Evolutionary conservation across 37 sponge, comb jelly and placozoan genomes (phyloP).

Genomic region (Ephydatia muelleri): DNA sequence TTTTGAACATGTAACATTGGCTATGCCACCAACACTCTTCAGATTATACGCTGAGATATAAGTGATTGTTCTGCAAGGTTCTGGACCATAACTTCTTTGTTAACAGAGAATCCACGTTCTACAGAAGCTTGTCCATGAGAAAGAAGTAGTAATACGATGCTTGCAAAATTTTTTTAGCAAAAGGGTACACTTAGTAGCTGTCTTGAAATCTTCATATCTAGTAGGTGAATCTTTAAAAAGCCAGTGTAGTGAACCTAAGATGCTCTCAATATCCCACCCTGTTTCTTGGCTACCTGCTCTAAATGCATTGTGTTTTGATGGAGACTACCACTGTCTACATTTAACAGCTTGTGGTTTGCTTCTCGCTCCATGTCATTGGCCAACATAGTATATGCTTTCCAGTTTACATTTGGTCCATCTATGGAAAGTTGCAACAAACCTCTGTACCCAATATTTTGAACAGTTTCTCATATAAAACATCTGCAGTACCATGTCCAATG

Average conservation of each 20-base stretch:
- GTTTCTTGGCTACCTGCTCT: constrained; percentile 1
- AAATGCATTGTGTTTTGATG: neutral
- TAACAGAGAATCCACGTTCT: too few species aligned
- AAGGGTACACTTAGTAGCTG: neutral
- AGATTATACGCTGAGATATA: too few species aligned
- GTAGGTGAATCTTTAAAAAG: neutral
- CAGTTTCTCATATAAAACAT: neutral
- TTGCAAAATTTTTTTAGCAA: neutral
- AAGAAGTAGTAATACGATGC: too few species aligned
- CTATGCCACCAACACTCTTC: too few species aligned
- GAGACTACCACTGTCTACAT: neutral
- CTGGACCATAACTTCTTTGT: too few species aligned
- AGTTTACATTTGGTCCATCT: neutral
- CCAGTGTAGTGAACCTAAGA: neutral
- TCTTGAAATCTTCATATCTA: constrained; percentile 1
- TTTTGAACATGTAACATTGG: too few species aligned
- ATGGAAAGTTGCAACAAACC: neutral
- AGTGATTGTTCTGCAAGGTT: too few species aligned
- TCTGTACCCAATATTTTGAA: constrained; percentile 1
- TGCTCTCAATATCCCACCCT: neutral
- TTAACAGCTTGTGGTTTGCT: neutral
- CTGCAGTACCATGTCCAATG: neutral
- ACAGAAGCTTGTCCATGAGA: too few species aligned
- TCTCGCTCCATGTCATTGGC: neutral
- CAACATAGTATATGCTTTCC: neutral